These are phyloP conservation scores for Zygogramma bicolorata DNA, from an alignment of 2,888 invertebrate genomes.

Conservation along the genomic window DNA sequence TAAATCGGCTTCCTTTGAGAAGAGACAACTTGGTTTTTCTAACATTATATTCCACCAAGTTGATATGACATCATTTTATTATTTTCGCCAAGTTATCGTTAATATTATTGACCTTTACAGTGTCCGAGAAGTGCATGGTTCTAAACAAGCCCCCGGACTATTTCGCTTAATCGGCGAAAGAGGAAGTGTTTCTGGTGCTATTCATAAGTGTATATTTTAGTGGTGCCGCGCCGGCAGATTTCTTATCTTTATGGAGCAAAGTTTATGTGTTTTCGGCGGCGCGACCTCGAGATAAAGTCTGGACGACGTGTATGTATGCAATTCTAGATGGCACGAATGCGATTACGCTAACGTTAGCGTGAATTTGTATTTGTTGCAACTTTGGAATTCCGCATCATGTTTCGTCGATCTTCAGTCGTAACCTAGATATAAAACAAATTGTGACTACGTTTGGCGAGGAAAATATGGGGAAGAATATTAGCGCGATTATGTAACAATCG, in stretches of 20 bases:
- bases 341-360: neutral
- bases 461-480: too few species aligned
- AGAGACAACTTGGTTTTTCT: too few species aligned
- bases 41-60: too few species aligned
- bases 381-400: neutral
- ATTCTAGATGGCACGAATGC: constrained; percentile 13
- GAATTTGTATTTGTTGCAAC: neutral
- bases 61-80: too few species aligned
- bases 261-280: constrained; percentile 31
- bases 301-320: constrained; percentile 5
- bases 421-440: too few species aligned
- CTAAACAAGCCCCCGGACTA: neutral
- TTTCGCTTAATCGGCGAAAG: constrained; percentile 17
- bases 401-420: neutral
- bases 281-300: constrained; percentile 34
- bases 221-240: constrained; percentile 27
- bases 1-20: too few species aligned
- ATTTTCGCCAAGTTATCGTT: too few species aligned
- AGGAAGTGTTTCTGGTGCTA: constrained; percentile 35
- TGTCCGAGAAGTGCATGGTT: too few species aligned
- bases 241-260: constrained; percentile 37
- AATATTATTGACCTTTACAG: too few species aligned
- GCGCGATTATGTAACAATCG: too few species aligned
- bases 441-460: too few species aligned
- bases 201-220: constrained; percentile 37